Base-by-base conservation (phyloP, 1,140 invertebrate species). In the Anoplolepis gracilipes region DNA sequence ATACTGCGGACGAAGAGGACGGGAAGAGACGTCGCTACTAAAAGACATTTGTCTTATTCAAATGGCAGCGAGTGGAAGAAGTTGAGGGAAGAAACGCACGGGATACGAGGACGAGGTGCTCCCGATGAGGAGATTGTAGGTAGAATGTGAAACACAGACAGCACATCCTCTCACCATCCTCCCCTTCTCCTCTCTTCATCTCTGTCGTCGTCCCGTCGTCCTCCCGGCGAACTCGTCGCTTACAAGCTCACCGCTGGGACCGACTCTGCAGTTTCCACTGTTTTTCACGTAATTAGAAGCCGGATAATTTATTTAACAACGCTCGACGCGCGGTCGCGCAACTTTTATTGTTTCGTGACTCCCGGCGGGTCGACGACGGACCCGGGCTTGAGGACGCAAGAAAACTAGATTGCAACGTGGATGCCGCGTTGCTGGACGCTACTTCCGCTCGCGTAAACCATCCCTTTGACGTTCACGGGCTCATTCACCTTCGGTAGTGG, bases 241-340 rank as follows among this genome's bases (percentile, higher is more conserved):
- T 85, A 88, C 69, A 86, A 77, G 85, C 78, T 85, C 84, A 81
- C 85, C 78, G 87, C 77, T 84, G 87, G 85, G 87, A 91, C 88
- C 85, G 77, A 89, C 88, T 91, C 91, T 88, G 76, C 85, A 86
- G 85, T 86, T 86, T 86, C 88, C 85, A 90, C 89, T 89, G 85
- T 93, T 93, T 93, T 92, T 90, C 89, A 87, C 87, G 89, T 92
- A 93, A 93, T 93, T 93, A 93, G 92, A 91, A 91, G 88, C 59
- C 85, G 89, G 88, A 93, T 92, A 93, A 93, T 93, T 93, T 92
- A 93, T 93, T 93, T 92, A 92, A 93, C 92, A 91, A 88, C 86
- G 87, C 87, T 85, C 89, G 85, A 90, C 91, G 90, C 85, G 70
- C 89, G 86, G 86, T 87, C 88, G 88, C 88, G 87, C 85, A 92